Evolutionary conservation across 2,797 vertebrate genomes (phyloP).

Genomic region (Tolypeutes matacus): DNA sequence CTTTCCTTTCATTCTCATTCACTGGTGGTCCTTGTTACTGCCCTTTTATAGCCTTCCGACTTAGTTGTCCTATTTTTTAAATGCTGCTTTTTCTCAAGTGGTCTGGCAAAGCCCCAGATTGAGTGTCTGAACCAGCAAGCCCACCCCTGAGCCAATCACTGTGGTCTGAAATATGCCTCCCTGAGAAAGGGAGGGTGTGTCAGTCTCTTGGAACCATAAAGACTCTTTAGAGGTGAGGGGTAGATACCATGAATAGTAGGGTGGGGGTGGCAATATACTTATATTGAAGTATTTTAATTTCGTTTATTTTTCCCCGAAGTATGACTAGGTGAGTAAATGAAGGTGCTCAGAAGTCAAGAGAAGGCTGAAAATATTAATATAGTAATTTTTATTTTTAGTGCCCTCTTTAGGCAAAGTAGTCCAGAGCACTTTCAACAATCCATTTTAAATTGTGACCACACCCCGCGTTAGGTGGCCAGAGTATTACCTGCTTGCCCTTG

Average conservation of each 20-base stretch:
- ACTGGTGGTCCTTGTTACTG: neutral
- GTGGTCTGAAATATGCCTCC: neutral
- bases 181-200: neutral
- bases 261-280: neutral
- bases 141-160: neutral
- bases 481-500: slow-evolving; percentile 10
- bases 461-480: slow-evolving; percentile 45
- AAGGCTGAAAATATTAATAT: neutral
- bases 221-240: neutral
- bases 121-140: neutral
- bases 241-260: neutral
- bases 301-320: neutral
- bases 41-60: neutral
- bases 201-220: neutral
- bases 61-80: neutral
- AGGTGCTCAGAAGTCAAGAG: slow-evolving; percentile 1
- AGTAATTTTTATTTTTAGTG: slow-evolving; percentile 19
- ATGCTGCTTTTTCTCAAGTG: neutral
- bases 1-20: neutral
- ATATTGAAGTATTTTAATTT: neutral
- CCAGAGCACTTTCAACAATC: neutral
- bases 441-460: slow-evolving; percentile 66
- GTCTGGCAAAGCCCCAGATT: neutral
- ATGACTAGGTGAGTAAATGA: neutral
- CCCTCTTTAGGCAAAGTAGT: slow-evolving; percentile 49